Base-by-base conservation (phyloP, 2,888 invertebrate genomes). In the Tuta absoluta region DNA sequence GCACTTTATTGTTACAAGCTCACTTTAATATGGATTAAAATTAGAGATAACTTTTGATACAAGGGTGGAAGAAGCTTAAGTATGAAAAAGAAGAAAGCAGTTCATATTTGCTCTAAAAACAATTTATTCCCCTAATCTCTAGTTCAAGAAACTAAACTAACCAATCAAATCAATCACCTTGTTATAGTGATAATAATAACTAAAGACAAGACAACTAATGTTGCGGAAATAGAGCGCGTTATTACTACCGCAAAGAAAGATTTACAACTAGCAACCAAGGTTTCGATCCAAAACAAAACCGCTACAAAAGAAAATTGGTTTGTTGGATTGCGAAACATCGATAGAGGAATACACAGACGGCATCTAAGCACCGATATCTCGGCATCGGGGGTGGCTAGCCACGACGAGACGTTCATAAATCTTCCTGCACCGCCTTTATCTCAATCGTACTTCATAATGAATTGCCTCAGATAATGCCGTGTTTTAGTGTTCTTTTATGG, bases 401-500 rank as follows among this genome's bases (percentile, higher is more conserved):
- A 60, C 60, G 45, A 60, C 21, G n/a, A 49, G 21, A 17, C 28
- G 37, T 28, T 48, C 58, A 63, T 63, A 37, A 62, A 51, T 62
- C 64, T 59, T 51, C 37, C 56, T 3, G 24, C 2, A 59, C 62
- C 63, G 63, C 23, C 58, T 61, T 56, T 62, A 57, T 57, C 59
- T 65, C 63, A 12, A 59, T 45, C 57, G 62, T 68, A 69, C 28
- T 56, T 56, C n/a, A 71, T 75, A 75, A 74, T 71, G 71, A 71
- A 73, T 72, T 67, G 65, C 68, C 65, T 62, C 62, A 72, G 72
- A 74, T 71, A 72, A 71, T 59, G 66, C 57, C 61, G 48, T 65
- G 63, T 71, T 72, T 74, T 56, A 56, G 56, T 56, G 56, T 33
- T 24, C 33, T 17, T 56, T 56, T 10, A 14, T 28, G 17, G 28